Conservation (phyloP, 2,888 invertebrate species). For the Yponomeuta plumbellus region DNA sequence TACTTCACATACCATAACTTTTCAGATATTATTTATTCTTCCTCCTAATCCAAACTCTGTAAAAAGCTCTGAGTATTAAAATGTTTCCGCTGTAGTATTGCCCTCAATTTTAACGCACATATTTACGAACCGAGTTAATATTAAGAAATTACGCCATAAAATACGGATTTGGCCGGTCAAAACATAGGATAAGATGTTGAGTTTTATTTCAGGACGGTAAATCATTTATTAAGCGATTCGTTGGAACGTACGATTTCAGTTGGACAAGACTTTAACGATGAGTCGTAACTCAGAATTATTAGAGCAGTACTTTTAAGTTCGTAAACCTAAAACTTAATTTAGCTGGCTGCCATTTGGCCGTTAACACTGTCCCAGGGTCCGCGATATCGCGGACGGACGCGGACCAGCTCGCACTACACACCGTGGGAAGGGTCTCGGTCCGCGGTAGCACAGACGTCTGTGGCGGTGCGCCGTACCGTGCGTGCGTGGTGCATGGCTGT, state of each 20-base stretch:
- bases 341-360: not conserved
- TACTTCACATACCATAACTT: too few relatives aligned
- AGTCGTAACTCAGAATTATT: not conserved
- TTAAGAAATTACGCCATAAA: not conserved
- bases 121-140: not conserved
- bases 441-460: too few relatives aligned
- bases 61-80: not conserved
- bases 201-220: not conserved
- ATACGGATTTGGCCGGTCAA: not conserved
- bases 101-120: not conserved
- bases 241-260: not conserved
- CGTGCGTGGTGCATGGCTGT: too few relatives aligned
- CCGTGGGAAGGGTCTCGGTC: too few relatives aligned
- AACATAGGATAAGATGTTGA: not conserved
- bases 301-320: not conserved
- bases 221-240: not conserved
- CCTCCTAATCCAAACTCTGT: not conserved
- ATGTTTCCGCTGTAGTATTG: not conserved
- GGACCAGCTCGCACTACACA: too few relatives aligned
- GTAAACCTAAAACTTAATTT: conserved; percentile 2
- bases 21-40: too few relatives aligned
- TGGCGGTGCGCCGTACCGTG: too few relatives aligned
- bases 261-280: not conserved
- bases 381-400: too few relatives aligned
- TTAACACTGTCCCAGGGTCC: too few relatives aligned